These are phyloP conservation scores for Onchidella celtica DNA, from an alignment of 2,888 invertebrate genomes.

Conservation along the genomic window DNA sequence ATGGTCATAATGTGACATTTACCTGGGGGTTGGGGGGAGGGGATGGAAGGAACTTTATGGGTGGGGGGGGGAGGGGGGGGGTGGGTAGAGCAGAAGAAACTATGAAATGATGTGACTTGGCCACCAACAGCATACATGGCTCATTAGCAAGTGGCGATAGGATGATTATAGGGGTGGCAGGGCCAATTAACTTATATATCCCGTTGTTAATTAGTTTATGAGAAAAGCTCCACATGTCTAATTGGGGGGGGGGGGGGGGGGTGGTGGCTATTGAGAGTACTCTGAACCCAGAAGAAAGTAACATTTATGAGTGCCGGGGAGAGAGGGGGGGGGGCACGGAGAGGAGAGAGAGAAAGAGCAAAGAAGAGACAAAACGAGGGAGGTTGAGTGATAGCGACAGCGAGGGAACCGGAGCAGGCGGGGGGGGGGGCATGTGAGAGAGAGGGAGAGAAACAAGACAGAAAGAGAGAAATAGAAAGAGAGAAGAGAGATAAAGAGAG, in stretches of 20 bases:
- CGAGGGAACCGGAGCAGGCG: neutral
- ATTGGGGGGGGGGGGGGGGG: no score
- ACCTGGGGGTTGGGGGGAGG: neutral
- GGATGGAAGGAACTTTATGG: neutral
- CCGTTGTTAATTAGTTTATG: no score
- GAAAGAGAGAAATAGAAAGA: neutral
- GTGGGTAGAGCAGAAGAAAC: neutral
- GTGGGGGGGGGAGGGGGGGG: neutral
- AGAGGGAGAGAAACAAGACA: neutral
- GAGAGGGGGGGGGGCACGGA: neutral
- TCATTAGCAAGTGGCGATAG: no score
- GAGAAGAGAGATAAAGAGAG: no score
- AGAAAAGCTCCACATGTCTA: no score
- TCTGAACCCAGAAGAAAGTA: no score
- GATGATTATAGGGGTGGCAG: no score
- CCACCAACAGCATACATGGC: no score
- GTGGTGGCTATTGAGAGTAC: no score
- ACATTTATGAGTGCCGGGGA: neutral
- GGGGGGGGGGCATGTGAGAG: neutral
- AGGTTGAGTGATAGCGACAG: neutral
- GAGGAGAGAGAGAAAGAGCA: neutral
- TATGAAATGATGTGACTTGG: neutral
- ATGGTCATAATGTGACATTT: no score
- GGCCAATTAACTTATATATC: no score
- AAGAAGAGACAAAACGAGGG: neutral